These are phyloP conservation scores for Zelostemma sp. DNA, from an alignment of 1,140 invertebrate genomes.

Conservation along the genomic window DNA sequence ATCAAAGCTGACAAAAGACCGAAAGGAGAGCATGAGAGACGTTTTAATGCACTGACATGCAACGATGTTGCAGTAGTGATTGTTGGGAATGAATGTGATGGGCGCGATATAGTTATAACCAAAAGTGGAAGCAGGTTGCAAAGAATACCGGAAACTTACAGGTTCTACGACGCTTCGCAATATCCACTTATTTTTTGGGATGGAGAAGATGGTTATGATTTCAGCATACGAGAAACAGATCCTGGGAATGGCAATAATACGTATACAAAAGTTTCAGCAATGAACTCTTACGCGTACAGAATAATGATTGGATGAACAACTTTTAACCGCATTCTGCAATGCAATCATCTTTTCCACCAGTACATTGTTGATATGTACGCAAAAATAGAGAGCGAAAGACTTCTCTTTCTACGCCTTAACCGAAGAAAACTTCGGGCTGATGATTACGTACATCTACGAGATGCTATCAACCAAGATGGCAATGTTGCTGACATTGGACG, in stretches of 20 bases:
- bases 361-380: constrained; percentile 66
- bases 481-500: constrained; percentile 42
- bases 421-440: constrained; percentile 67
- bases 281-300: constrained; percentile 59
- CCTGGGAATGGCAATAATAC: constrained; percentile 41
- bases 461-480: constrained; percentile 23
- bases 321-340: too few relatives aligned
- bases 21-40: neutral
- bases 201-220: constrained; percentile 63
- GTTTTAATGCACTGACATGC: neutral
- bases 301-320: constrained; percentile 51
- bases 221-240: constrained; percentile 50
- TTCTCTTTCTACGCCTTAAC: constrained; percentile 62
- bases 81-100: neutral
- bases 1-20: too few relatives aligned
- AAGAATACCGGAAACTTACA: constrained; percentile 57
- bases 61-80: constrained; percentile 22
- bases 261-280: constrained; percentile 55
- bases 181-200: constrained; percentile 68
- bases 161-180: constrained; percentile 63
- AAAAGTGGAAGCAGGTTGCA: constrained; percentile 13
- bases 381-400: constrained; percentile 67
- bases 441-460: constrained; percentile 53
- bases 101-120: neutral
- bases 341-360: constrained; percentile 59